These are phyloP conservation scores for Sinonovacula constricta DNA, from an alignment of 1,140 invertebrate species.

Conservation along the genomic window DNA sequence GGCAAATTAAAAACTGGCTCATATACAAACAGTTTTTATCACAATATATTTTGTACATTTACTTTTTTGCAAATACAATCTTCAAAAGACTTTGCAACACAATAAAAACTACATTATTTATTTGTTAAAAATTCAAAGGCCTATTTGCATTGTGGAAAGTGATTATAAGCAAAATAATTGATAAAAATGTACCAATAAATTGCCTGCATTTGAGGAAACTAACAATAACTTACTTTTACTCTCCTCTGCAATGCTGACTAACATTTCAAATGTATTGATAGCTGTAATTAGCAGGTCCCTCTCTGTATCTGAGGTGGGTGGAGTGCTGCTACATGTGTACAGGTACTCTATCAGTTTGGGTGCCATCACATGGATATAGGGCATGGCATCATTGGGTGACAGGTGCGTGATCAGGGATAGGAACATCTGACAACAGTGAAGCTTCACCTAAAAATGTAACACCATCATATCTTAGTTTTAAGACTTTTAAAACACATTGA, in stretches of 20 bases:
- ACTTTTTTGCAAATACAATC: too few relatives aligned
- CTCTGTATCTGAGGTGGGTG: slow-evolving; percentile 62
- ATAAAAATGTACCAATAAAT: too few relatives aligned
- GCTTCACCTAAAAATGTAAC: slow-evolving; percentile 81
- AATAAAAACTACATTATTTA: too few relatives aligned
- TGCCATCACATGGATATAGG: slow-evolving; percentile 90
- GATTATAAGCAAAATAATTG: too few relatives aligned
- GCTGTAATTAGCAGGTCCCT: slow-evolving; percentile 81
- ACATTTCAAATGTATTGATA: slow-evolving; percentile 81
- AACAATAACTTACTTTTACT: slow-evolving; percentile 82
- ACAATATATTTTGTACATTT: too few relatives aligned
- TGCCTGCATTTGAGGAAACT: too few relatives aligned
- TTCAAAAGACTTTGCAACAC: too few relatives aligned
- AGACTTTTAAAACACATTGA: too few relatives aligned
- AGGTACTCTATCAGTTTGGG: slow-evolving; percentile 78
- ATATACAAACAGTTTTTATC: too few relatives aligned
- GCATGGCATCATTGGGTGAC: slow-evolving; percentile 85
- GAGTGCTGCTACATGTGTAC: slow-evolving; percentile 47
- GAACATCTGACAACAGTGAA: slow-evolving; percentile 89
- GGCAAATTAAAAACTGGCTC: too few relatives aligned
- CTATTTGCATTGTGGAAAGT: too few relatives aligned
- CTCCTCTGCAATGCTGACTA: slow-evolving; percentile 87
- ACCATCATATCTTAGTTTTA: slow-evolving; percentile 6
- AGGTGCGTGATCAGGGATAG: slow-evolving; percentile 86
- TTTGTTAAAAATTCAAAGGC: too few relatives aligned